These are phyloP conservation scores for Nebria ingens DNA, from an alignment of 1,140 invertebrate species.

Conservation along the genomic window DNA sequence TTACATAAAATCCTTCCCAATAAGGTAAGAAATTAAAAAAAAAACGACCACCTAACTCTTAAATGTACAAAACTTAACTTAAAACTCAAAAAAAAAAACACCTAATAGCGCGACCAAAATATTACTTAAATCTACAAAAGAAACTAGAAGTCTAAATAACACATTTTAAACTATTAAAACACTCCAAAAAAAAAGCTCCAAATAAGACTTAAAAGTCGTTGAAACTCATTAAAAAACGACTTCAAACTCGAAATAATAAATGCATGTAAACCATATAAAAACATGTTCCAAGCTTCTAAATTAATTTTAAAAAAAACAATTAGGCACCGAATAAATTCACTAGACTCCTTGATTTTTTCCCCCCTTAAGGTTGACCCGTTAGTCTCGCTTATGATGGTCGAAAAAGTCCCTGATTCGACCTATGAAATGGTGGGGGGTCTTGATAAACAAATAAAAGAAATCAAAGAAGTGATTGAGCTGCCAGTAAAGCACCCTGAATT, in stretches of 20 bases:
- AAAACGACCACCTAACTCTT: conserved; percentile 4
- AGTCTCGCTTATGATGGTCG: conserved; percentile 99
- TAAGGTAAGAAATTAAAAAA: conserved; percentile 51
- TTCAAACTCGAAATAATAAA: too few relatives aligned
- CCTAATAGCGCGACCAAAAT: too few relatives aligned
- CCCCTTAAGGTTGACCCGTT: conserved; percentile 92
- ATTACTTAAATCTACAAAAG: too few relatives aligned
- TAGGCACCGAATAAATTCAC: neutral
- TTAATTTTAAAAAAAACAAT: conserved; percentile 12
- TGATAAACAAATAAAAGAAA: conserved; percentile 99
- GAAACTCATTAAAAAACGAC: too few relatives aligned
- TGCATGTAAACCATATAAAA: too few relatives aligned
- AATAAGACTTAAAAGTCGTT: too few relatives aligned
- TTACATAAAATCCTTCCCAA: conserved; percentile 98
- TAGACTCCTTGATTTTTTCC: conserved; percentile 14
- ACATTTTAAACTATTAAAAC: too few relatives aligned
- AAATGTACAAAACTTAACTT: conserved; percentile 11
- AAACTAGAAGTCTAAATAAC: too few relatives aligned
- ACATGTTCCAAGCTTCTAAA: too few relatives aligned
- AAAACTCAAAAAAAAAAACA: too few relatives aligned
- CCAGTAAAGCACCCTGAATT: conserved; percentile 99
- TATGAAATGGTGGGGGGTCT: conserved; percentile 99
- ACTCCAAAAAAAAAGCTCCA: too few relatives aligned
- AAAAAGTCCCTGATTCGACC: conserved; percentile 99
- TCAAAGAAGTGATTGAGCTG: conserved; percentile 99